Base-by-base conservation (phyloP, 1,140 invertebrate genomes). In the Pantala flavescens region DNA sequence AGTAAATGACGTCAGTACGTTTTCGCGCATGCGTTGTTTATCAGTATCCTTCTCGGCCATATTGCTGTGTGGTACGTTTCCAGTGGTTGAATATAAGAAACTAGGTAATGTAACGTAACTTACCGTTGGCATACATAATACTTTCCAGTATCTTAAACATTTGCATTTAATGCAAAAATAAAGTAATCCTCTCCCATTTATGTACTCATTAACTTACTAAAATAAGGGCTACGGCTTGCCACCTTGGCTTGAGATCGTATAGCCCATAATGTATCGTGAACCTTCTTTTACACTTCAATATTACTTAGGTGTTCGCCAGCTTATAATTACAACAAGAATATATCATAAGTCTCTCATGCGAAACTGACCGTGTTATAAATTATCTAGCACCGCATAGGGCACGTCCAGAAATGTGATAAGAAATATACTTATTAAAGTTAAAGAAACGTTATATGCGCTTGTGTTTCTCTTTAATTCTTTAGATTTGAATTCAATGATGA, bases 21-120 rank as follows among this genome's bases (percentile, higher is more conserved):
- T n/a, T 24, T 28, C 42, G 71, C 71, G 71, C 71, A 72, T 72
- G 71, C 71, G 71, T 72, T 72, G 49, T 63, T 63, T 21, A 19
- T 19, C 49, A 72, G 42, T 72, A 28, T 28, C 42, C 24, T 72
- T 36, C 28, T 72, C 71, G 71, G 71, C 71, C 71, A 72, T 72
- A 72, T 72, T 72, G 71, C 24, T 24, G 23, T 72, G 24, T n/a
- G 42, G 71, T 72, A 72, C 24, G 23, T 72, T 28, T n/a, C 19
- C 23, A 72, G 19, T 24, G 19, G 42, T 21, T 24, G 23, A 72
- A 24, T 11, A 42, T 24, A 72, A 72, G 24, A 72, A 72, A 42
- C 23, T n/a, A 72, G 71, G 71, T 72, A 72, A 72, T 36, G 14
- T 36, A 72, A n/a, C 24, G 19, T 72, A 72, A 36, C 42, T 24